These are phyloP conservation scores for Nycticryphes semicollaris DNA, from an alignment of 2,113 vertebrate genomes.

Conservation along the genomic window DNA sequence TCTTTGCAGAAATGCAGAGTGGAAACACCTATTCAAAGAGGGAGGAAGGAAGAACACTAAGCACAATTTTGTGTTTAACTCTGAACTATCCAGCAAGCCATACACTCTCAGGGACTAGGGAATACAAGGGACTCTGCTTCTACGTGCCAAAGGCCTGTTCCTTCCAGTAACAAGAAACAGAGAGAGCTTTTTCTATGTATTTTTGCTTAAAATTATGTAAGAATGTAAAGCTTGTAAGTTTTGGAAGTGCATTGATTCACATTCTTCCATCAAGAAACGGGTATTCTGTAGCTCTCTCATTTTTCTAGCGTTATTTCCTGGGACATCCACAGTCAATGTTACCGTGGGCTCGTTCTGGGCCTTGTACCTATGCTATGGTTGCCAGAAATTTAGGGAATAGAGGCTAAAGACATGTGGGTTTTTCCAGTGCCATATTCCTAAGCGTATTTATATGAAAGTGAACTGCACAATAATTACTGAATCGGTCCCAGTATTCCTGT, in stretches of 20 bases:
- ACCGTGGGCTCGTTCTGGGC: not conserved
- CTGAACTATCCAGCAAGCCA: not conserved
- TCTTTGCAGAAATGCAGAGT: not conserved
- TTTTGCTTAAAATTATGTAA: not conserved
- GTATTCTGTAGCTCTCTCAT: not conserved
- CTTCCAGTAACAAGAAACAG: not conserved
- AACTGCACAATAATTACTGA: not conserved
- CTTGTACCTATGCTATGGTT: rapidly evolving
- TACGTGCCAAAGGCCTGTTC: not conserved
- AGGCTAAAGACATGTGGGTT: not conserved
- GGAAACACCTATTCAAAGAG: not conserved
- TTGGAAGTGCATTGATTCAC: not conserved
- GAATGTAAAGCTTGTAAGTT: not conserved
- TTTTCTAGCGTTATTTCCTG: not conserved
- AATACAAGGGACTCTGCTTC: not conserved
- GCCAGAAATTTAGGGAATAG: not conserved
- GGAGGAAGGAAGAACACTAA: not conserved
- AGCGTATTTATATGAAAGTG: not conserved
- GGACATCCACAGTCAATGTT: not conserved
- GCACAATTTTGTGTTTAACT: not conserved
- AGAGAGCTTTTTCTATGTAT: not conserved
- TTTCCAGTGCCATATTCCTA: not conserved
- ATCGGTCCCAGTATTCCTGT: not conserved
- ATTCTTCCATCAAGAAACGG: not conserved
- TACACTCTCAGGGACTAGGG: not conserved